Conservation (phyloP, 2,888 invertebrate species). For the Callimorpha dominula region DNA sequence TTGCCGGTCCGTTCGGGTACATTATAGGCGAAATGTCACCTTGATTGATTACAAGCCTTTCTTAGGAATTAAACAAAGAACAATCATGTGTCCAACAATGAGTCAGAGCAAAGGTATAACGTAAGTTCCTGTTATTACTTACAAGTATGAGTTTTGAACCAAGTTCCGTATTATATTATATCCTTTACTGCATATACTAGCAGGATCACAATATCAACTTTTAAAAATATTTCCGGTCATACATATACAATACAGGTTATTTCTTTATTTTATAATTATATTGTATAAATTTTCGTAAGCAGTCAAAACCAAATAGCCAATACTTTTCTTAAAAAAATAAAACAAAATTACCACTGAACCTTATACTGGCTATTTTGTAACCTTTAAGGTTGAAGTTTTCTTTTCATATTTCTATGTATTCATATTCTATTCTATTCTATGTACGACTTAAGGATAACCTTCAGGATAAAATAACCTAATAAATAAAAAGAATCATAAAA, state of each 20-base stretch:
- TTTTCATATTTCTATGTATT: too few species aligned
- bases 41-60: slow-evolving; percentile 15
- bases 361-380: too few species aligned
- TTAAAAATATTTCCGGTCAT: background rate
- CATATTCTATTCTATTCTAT: too few species aligned
- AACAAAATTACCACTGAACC: too few species aligned
- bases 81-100: slow-evolving; percentile 20
- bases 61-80: slow-evolving; percentile 14
- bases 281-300: too few species aligned
- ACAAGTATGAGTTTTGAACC: slow-evolving; percentile 21
- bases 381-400: too few species aligned
- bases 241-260: background rate
- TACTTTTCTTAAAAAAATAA: too few species aligned
- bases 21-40: slow-evolving; percentile 1
- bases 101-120: slow-evolving; percentile 23
- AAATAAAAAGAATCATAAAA: too few species aligned
- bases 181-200: background rate
- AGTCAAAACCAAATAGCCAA: too few species aligned
- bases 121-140: slow-evolving; percentile 40
- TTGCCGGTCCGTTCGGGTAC: background rate
- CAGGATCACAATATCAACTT: background rate
- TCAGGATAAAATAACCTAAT: too few species aligned
- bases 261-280: background rate
- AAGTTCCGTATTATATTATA: slow-evolving; percentile 21
- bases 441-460: too few species aligned